Percentiles rank a stretch among this genome's conserved stretches.
phyloP scores from a whole-genome alignment of 1,140 invertebrate species.

The Drosophila ambigua region DNA sequence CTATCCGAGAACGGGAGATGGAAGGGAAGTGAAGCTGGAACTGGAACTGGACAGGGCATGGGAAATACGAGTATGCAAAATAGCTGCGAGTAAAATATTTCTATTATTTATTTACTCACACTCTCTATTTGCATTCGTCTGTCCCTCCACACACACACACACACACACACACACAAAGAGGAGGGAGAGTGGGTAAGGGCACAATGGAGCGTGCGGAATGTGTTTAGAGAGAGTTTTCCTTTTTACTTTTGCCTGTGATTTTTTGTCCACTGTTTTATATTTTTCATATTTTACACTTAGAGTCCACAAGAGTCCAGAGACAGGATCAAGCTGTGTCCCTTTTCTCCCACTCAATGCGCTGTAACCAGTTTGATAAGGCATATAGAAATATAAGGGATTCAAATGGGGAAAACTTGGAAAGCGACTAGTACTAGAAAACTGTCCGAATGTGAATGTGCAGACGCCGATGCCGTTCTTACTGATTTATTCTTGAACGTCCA shows the following conservation, averaged over 20 bases:
- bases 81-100: slow-evolving; percentile 74
- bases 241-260: slow-evolving; percentile 8
- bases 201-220: slow-evolving; percentile 71
- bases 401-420: neutral
- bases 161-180: neutral
- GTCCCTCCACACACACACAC: slow-evolving; percentile 11
- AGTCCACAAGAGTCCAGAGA: slow-evolving; percentile 22
- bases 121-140: slow-evolving; percentile 52
- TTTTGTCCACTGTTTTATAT: slow-evolving; percentile 54
- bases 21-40: too few species aligned
- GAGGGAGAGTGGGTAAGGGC: slow-evolving; percentile 9
- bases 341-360: slow-evolving; percentile 25
- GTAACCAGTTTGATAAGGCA: slow-evolving; percentile 2
- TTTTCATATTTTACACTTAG: slow-evolving; percentile 65
- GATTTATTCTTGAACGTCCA: neutral
- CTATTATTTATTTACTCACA: slow-evolving; percentile 78
- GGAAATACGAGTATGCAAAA: slow-evolving; percentile 64
- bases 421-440: too few species aligned
- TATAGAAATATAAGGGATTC: neutral
- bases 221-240: slow-evolving; percentile 52
- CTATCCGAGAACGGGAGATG: neutral
- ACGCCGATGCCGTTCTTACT: neutral
- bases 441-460: too few species aligned
- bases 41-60: slow-evolving; percentile 14
- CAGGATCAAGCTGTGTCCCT: slow-evolving; percentile 40